Base-by-base conservation (phyloP, 2,113 vertebrate species). In the Limanda limanda region DNA sequence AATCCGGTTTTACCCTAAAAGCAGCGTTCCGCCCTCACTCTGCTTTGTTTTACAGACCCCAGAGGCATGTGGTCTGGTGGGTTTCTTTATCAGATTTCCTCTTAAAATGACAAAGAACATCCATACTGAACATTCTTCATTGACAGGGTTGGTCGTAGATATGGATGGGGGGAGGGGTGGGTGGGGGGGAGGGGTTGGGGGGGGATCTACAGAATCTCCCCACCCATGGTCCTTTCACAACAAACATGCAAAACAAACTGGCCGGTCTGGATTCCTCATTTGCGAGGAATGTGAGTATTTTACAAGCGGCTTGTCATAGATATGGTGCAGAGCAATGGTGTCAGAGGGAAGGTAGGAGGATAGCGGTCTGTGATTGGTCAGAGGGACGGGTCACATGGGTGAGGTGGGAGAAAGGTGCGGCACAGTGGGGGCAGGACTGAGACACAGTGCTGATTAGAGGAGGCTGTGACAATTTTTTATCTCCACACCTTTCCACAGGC, bases 231-330 rank as follows among this genome's bases (percentile, higher is more conserved):
- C 20, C 52, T 63, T 25, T 48, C 42, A 60, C 47, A 21, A 61
- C 59, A 84, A 31, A 31, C 31, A 31, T 7, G 31, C 31, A 31
- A 31, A 31, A 31, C 6, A 31, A 83, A 85, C 89, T 68, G 0
- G 82, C 45, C 25, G 11, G 56, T 24, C 79, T 21, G 66, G 78
- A 89, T 88, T 88, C 77, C 70, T 58, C 10, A 23, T 55, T 8
- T 18, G 17, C 2, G 5, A 42, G 67, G 63, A 81, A 77, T 73
- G 31, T 4, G 3, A 63, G 25, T 59, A 61, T 72, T 79, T 63
- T 62, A 20, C 59, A 42, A 9, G 58, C 13, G 20, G 27, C 68
- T 1, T 63, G 69, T 68, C 8, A 4, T 18, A 12, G 47, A n/a
- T 20, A 20, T 21, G 3, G 11, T 2, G 3, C 42, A 20, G 24